Conservation (phyloP, 2,797 vertebrate species). For the Chelmon rostratus region DNA sequence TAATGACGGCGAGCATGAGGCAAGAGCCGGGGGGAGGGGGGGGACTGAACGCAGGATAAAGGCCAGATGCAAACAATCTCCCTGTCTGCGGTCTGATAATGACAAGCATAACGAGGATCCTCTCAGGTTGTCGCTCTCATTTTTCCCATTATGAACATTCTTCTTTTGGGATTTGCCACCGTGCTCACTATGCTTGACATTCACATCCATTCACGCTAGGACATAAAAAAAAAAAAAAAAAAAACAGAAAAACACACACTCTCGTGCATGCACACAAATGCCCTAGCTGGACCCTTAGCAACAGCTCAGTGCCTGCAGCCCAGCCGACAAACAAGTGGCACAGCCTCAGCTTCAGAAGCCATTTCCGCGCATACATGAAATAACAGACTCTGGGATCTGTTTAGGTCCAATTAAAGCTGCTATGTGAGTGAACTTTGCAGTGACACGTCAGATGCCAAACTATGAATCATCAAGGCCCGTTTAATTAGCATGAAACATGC, state of each 20-base stretch:
- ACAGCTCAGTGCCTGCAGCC: conserved; percentile 50
- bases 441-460: conserved; percentile 67
- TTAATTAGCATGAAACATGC: conserved; percentile 78
- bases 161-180: conserved; percentile 74
- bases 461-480: conserved; percentile 68
- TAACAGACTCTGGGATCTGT: conserved; percentile 56
- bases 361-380: conserved; percentile 55
- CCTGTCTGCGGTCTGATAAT: conserved; percentile 74
- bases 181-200: conserved; percentile 73
- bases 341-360: conserved; percentile 54
- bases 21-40: conserved; percentile 49
- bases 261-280: conserved; percentile 17
- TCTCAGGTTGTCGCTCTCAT: conserved; percentile 76
- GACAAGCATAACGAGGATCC: conserved; percentile 73
- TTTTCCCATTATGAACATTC: conserved; percentile 80
- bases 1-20: conserved; percentile 70
- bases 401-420: conserved; percentile 80
- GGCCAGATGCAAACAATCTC: conserved; percentile 70
- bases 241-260: conserved; percentile 2
- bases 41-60: conserved; percentile 66
- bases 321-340: conserved; percentile 62
- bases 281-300: conserved; percentile 70
- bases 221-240: conserved; percentile 19
- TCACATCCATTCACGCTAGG: conserved; percentile 64
- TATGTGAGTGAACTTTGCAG: conserved; percentile 71